Conservation (phyloP, 2,888 invertebrate genomes). For the Papilio demoleus region DNA sequence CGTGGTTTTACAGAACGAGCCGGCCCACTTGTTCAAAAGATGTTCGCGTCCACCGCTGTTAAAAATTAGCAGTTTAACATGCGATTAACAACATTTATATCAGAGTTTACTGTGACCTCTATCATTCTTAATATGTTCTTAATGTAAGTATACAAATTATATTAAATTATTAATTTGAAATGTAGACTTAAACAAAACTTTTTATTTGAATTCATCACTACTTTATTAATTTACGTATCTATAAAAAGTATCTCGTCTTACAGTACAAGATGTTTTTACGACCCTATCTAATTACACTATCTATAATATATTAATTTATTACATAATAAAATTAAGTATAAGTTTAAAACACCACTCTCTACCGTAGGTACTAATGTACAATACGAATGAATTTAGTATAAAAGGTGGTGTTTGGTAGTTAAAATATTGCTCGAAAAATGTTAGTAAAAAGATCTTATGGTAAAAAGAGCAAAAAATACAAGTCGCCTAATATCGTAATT, state of each 20-base stretch:
- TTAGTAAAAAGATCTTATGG: too few relatives aligned
- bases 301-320: constrained; percentile 34
- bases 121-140: too few relatives aligned
- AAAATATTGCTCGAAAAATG: constrained; percentile 24
- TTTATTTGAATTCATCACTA: constrained; percentile 1
- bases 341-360: neutral
- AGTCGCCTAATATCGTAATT: too few relatives aligned
- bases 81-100: too few relatives aligned
- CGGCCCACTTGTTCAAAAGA: too few relatives aligned
- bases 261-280: neutral
- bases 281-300: constrained; percentile 16
- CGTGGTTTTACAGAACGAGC: too few relatives aligned
- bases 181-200: neutral
- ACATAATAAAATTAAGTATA: constrained; percentile 13
- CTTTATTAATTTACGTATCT: constrained; percentile 19
- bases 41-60: too few relatives aligned
- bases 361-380: neutral
- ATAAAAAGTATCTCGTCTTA: neutral
- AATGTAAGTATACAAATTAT: too few relatives aligned
- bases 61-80: too few relatives aligned
- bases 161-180: neutral
- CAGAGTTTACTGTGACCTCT: too few relatives aligned
- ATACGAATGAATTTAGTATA: neutral
- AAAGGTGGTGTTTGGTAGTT: constrained; percentile 7
- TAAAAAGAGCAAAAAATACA: too few relatives aligned